Evolutionary conservation across 2,888 invertebrate species (phyloP).

Genomic region (Euspilapteryx auroguttella): DNA sequence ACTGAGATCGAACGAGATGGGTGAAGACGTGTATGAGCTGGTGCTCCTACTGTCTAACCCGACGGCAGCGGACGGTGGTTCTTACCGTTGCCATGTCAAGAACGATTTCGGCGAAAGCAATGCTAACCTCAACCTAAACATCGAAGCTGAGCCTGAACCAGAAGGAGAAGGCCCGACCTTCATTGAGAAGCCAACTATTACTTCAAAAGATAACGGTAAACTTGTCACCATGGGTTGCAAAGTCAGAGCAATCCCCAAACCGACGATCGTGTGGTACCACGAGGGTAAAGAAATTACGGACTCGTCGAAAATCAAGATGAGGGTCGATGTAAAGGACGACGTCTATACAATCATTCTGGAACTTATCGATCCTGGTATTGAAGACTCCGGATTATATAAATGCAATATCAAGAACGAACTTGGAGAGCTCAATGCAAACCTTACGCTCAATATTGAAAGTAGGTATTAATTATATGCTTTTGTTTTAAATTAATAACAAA

Average conservation of each 20-base stretch:
- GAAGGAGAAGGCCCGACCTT: conserved; percentile 95
- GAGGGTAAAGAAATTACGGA: conserved; percentile 70
- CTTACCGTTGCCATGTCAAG: conserved; percentile 86
- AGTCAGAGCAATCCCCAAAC: conserved; percentile 51
- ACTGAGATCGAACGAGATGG: conserved; percentile 74
- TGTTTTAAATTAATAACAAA: not conserved
- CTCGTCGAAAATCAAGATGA: conserved; percentile 79
- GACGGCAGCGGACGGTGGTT: conserved; percentile 57
- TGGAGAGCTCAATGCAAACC: conserved; percentile 96
- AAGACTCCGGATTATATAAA: conserved; percentile 97
- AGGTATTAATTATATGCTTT: conserved; percentile 29
- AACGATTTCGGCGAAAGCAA: conserved; percentile 97
- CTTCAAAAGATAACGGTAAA: conserved; percentile 68
- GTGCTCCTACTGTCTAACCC: conserved; percentile 64
- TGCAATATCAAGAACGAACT: conserved; percentile 95
- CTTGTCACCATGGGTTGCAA: conserved; percentile 53
- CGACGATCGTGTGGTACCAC: conserved; percentile 55
- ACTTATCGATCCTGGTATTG: conserved; percentile 86
- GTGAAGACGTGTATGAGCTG: conserved; percentile 86
- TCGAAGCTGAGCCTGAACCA: conserved; percentile 94
- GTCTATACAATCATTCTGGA: conserved; percentile 87
- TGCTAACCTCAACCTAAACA: conserved; percentile 94
- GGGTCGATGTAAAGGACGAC: conserved; percentile 75
- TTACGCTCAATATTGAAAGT: conserved; percentile 98
- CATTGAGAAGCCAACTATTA: conserved; percentile 85